Evolutionary conservation across 2,888 invertebrate genomes (phyloP).

Genomic region (Xanthia icteritia): DNA sequence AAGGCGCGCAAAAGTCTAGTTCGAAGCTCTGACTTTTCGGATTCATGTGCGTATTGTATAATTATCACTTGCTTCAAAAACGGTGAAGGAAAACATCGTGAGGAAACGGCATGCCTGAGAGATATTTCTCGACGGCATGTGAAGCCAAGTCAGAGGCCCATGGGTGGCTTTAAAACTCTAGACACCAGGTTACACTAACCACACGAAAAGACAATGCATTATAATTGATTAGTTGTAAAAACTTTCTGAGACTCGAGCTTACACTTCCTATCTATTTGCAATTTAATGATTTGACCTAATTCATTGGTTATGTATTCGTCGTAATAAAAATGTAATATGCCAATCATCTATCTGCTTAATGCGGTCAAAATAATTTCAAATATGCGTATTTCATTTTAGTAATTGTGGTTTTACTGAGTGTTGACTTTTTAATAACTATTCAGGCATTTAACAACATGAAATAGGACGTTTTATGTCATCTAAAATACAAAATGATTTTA

Average conservation of each 20-base stretch:
- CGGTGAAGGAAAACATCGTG: no score
- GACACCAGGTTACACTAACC: no score
- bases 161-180: no score
- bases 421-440: not conserved
- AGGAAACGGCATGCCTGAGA: no score
- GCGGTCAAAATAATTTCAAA: not conserved
- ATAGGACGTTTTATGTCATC: not conserved
- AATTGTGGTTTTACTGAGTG: not conserved
- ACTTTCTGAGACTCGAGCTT: not conserved
- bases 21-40: no score
- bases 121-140: no score
- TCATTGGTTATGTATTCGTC: conserved; percentile 15
- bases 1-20: no score
- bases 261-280: conserved; percentile 28
- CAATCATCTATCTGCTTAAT: not conserved
- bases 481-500: not conserved
- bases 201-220: no score
- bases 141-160: no score
- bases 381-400: not conserved
- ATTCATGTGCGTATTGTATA: no score
- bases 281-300: not conserved
- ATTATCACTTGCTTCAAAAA: no score
- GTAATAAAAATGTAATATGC: not conserved
- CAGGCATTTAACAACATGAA: not conserved
- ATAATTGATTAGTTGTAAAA: conserved; percentile 28